These are phyloP conservation scores for Thera obeliscata DNA, from an alignment of 2,888 invertebrate species.

Conservation along the genomic window DNA sequence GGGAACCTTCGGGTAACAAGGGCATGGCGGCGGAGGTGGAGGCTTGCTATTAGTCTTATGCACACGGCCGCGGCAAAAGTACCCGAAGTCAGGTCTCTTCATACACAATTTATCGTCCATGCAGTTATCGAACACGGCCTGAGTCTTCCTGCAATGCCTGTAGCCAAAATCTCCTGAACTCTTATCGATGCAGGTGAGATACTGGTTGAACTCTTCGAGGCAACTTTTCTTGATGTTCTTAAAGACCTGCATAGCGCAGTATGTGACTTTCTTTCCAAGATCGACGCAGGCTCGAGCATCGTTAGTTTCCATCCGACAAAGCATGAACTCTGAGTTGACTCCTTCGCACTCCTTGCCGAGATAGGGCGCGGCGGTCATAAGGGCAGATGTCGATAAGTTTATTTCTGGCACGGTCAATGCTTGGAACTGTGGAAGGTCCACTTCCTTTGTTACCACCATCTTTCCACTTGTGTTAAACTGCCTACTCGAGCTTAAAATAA, in stretches of 20 bases:
- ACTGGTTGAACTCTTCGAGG: constrained; percentile 91
- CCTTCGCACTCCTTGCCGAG: constrained; percentile 96
- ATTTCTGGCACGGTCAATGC: constrained; percentile 60
- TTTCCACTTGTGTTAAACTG: neutral
- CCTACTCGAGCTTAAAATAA: neutral
- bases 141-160: constrained; percentile 91
- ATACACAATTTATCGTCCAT: constrained; percentile 90
- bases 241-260: constrained; percentile 93
- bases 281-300: constrained; percentile 94
- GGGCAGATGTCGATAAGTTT: constrained; percentile 90
- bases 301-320: constrained; percentile 91
- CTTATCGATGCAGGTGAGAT: constrained; percentile 89
- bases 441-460: constrained; percentile 88
- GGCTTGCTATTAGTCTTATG: constrained; percentile 84
- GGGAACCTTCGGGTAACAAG: constrained; percentile 82
- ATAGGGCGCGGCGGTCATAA: constrained; percentile 94
- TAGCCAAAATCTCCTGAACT: constrained; percentile 88
- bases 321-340: constrained; percentile 96
- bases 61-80: constrained; percentile 89
- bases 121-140: constrained; percentile 92
- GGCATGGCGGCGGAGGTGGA: constrained; percentile 81
- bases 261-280: constrained; percentile 94
- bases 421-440: constrained; percentile 50
- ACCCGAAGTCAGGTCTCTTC: constrained; percentile 91
- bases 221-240: constrained; percentile 92